A percentile compares a stretch with the other conserved stretches of the same genome.
Evolutionary conservation across 2,888 invertebrate genomes (phyloP).

Genomic region (Drosophila ezoana): DNA sequence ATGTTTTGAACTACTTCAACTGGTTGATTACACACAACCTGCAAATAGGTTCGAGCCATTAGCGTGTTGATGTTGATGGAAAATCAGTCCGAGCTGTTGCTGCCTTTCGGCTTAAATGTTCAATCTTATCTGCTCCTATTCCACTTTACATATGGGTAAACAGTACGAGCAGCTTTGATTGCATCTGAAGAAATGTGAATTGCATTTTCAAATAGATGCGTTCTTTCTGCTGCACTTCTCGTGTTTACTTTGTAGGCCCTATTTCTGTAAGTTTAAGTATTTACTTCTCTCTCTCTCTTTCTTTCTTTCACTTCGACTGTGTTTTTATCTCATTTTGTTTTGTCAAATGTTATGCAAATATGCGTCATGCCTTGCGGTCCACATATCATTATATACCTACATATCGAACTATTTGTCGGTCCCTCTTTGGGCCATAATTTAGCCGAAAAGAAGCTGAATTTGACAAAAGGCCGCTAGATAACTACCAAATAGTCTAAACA

Average conservation of each 20-base stretch:
- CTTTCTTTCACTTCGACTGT: not conserved
- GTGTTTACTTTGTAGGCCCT: not conserved
- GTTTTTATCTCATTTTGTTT: conserved; percentile 21
- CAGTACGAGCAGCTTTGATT: conserved; percentile 8
- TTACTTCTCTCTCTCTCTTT: not conserved
- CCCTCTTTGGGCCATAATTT: conserved; percentile 18
- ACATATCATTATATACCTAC: conserved; percentile 10
- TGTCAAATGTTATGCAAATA: conserved; percentile 49
- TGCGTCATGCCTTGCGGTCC: conserved; percentile 20
- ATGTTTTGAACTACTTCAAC: conserved; percentile 24
- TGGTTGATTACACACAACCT: conserved; percentile 5
- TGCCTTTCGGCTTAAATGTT: conserved; percentile 1
- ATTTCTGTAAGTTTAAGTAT: not conserved
- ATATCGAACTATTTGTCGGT: conserved; percentile 9
- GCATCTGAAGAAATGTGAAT: conserved; percentile 10
- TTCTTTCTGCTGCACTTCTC: too few species aligned
- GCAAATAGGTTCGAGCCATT: conserved; percentile 28
- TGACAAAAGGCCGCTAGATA: conserved; percentile 35
- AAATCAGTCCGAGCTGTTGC: not conserved
- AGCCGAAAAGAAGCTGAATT: conserved; percentile 15
- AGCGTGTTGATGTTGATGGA: conserved; percentile 31
- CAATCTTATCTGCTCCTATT: conserved; percentile 6
- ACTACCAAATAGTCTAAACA: conserved; percentile 29
- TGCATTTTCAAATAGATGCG: conserved; percentile 6
- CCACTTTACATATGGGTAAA: not conserved